phyloP scores from a whole-genome alignment of 2,797 vertebrate genomes.

The Sebastiscus tertius region DNA sequence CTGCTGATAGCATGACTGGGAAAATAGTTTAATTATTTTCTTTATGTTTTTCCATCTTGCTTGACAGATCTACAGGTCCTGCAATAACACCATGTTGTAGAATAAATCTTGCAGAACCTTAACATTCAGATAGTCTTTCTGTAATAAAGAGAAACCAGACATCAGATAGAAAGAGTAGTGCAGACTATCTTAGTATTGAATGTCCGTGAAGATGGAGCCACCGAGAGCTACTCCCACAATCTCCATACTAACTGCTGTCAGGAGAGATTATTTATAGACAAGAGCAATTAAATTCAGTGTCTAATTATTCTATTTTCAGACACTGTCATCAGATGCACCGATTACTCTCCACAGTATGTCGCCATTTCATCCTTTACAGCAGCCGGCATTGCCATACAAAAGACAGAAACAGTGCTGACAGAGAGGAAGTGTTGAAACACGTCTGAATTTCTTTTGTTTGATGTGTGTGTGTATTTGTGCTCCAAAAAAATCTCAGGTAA shows the following conservation, averaged over 20 bases:
- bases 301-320: slow-evolving; percentile 67
- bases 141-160: background rate
- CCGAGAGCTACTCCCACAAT: slow-evolving; percentile 22
- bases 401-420: slow-evolving; percentile 29
- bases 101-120: background rate
- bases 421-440: slow-evolving; percentile 14
- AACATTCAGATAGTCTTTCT: background rate
- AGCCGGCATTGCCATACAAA: slow-evolving; percentile 6
- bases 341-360: slow-evolving; percentile 47
- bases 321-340: slow-evolving; percentile 42
- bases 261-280: slow-evolving; percentile 63
- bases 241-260: slow-evolving; percentile 45
- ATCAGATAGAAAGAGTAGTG: background rate
- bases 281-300: slow-evolving; percentile 55
- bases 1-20: background rate
- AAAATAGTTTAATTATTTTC: background rate
- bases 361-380: slow-evolving; percentile 39
- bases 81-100: background rate
- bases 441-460: slow-evolving; percentile 8
- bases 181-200: slow-evolving; percentile 16
- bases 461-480: background rate
- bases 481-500: background rate
- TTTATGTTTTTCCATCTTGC: background rate
- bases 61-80: background rate
- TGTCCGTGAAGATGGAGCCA: slow-evolving; percentile 15